These are phyloP conservation scores for Calliopum simillimum DNA, from an alignment of 2,888 invertebrate genomes.

Conservation along the genomic window DNA sequence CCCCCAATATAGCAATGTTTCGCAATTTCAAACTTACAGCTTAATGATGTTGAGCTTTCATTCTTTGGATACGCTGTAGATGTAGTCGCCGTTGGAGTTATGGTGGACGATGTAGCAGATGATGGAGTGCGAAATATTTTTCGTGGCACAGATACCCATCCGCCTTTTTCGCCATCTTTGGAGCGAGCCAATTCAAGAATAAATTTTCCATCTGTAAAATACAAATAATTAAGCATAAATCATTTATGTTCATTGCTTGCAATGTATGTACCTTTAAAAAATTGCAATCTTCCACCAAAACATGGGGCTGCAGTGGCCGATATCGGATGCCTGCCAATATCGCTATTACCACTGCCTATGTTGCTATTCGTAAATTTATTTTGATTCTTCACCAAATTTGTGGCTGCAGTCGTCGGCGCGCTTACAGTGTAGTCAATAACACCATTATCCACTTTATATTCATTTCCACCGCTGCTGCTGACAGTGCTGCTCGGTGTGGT, in stretches of 20 bases:
- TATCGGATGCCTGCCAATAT: conserved; percentile 60
- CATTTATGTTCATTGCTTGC: conserved; percentile 1
- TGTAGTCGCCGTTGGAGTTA: conserved; percentile 69
- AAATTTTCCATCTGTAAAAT: conserved; percentile 85
- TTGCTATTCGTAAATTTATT: conserved; percentile 34
- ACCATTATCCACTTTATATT: conserved; percentile 44
- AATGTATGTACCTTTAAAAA: conserved; percentile 63
- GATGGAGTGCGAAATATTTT: conserved; percentile 89
- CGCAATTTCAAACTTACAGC: conserved; percentile 71
- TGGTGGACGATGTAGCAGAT: conserved; percentile 71
- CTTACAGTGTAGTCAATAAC: conserved; percentile 58
- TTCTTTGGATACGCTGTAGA: conserved; percentile 71
- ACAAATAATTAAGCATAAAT: conserved; percentile 12
- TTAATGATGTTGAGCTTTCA: conserved; percentile 84
- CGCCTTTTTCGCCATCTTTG: conserved; percentile 82
- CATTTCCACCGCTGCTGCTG: conserved; percentile 31
- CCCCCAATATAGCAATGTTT: no score
- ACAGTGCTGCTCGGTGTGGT: neutral
- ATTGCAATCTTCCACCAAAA: conserved; percentile 66
- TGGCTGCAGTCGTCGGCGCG: conserved; percentile 40
- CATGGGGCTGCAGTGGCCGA: conserved; percentile 48
- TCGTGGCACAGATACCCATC: conserved; percentile 90
- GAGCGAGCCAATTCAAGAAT: conserved; percentile 85
- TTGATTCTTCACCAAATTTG: conserved; percentile 38
- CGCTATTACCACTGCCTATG: conserved; percentile 48